Base-by-base conservation (phyloP, 2,797 vertebrate species). In the Silurus aristotelis region DNA sequence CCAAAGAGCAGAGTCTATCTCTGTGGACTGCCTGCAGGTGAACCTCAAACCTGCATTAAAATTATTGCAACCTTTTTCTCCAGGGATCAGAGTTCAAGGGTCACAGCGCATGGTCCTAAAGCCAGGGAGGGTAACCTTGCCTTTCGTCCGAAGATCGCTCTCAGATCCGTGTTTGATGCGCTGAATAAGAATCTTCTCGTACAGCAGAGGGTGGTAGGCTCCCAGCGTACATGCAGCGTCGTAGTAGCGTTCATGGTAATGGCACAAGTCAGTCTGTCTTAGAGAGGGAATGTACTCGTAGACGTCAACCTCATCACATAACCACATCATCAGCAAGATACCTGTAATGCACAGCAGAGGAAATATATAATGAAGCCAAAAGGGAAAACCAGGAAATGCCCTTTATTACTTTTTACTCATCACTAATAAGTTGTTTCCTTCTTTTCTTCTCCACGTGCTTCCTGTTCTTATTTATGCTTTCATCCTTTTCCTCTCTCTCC, bases 171-270 rank as follows among this genome's bases (percentile, higher is more conserved):
- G 92, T 94, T 99, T 99, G 92, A 99, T 95, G 78, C 96, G 95
- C 92, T 97, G 97, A 85, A 99, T 94, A 89, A 99, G 93, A 43
- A 96, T 96, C 94, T 99, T 99, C 93, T 99, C 98, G 0, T 96
- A 99, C n/a, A 99, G 96, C 87, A 99, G 94, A 0, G 98, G 98
- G 86, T 99, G 98, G 91, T 99, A 99, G 17, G 98, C 98, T 5
- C 98, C 98, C 75, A 99, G 92, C 0, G 98, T 99, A 90, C 98
- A 99, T 61, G 98, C 98, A 0, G 96, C 94, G 0, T 99, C 98
- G 0, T 97, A 97, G 90, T 99, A 99, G n/a, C 94, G 95, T 93
- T 99, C 98, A 0, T 99, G 97, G 93, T 99, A 99, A 93, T 99
- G 98, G 90, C 98, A 99, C 0, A 99, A 95, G 90, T 99, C 98